A percentile compares a stretch with the other conserved stretches of the same genome.
These are phyloP conservation scores for Cottus gobio DNA, from an alignment of 2,113 vertebrate genomes.

Conservation along the genomic window DNA sequence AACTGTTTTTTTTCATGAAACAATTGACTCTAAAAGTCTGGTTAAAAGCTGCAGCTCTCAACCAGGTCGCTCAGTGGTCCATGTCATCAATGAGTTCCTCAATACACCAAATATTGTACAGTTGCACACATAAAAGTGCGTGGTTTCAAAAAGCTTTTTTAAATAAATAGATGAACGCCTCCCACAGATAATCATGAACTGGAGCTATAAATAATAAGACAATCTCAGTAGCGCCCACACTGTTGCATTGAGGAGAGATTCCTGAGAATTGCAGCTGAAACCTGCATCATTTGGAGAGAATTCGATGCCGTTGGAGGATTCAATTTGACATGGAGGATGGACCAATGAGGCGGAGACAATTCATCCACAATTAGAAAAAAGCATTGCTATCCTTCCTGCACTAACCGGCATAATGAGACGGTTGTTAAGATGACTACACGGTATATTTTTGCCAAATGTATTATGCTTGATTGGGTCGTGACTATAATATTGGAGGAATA, in stretches of 20 bases:
- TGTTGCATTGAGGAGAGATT: neutral
- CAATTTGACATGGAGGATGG: neutral
- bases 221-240: neutral
- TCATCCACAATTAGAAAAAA: too few relatives aligned
- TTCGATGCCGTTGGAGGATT: neutral
- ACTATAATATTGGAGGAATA: too few relatives aligned
- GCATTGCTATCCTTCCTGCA: too few relatives aligned
- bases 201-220: neutral
- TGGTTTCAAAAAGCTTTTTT: neutral
- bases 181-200: neutral
- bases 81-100: neutral
- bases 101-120: neutral
- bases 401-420: too few relatives aligned
- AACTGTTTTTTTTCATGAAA: too few relatives aligned
- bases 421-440: too few relatives aligned
- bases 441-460: too few relatives aligned
- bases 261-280: neutral
- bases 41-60: neutral
- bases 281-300: constrained; percentile 19
- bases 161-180: neutral
- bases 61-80: neutral
- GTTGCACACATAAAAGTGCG: neutral
- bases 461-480: too few relatives aligned
- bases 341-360: neutral
- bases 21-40: neutral